A percentile compares a stretch with the other conserved stretches of the same genome.
phyloP scores from a whole-genome alignment of 2,797 vertebrate genomes.

The Huso huso region DNA sequence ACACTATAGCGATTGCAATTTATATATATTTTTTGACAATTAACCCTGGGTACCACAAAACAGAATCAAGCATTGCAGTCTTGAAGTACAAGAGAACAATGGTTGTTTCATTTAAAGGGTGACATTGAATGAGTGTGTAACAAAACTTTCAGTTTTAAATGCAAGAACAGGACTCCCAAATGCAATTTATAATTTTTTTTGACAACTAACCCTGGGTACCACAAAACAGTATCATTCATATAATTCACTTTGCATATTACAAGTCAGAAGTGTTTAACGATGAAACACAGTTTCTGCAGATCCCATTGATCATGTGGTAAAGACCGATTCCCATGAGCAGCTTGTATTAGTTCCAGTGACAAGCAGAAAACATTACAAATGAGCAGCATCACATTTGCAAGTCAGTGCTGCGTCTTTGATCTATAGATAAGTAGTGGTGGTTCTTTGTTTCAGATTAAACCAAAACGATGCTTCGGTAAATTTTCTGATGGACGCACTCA shows the following conservation, averaged over 20 bases:
- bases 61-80: conserved; percentile 45
- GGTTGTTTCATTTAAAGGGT: conserved; percentile 19
- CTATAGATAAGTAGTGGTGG: conserved; percentile 33
- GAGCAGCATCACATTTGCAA: conserved; percentile 53
- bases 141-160: conserved; percentile 38
- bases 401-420: conserved; percentile 40
- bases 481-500: conserved; percentile 37
- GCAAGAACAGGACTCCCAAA: conserved; percentile 40
- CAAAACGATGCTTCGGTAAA: conserved; percentile 36
- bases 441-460: conserved; percentile 38
- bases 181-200: conserved; percentile 49
- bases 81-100: too few relatives aligned
- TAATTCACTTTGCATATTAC: conserved; percentile 46
- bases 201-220: conserved; percentile 42
- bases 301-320: conserved; percentile 59
- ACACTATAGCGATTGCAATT: conserved; percentile 31
- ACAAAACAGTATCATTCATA: conserved; percentile 51
- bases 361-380: conserved; percentile 58
- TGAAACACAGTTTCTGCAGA: conserved; percentile 50
- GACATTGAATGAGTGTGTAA: conserved; percentile 44
- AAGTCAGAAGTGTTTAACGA: conserved; percentile 54
- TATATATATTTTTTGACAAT: conserved; percentile 51
- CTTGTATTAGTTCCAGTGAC: conserved; percentile 55
- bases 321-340: conserved; percentile 49
- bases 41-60: conserved; percentile 35